phyloP scores from a whole-genome alignment of 2,888 invertebrate species.

The Agonum fuliginosum region DNA sequence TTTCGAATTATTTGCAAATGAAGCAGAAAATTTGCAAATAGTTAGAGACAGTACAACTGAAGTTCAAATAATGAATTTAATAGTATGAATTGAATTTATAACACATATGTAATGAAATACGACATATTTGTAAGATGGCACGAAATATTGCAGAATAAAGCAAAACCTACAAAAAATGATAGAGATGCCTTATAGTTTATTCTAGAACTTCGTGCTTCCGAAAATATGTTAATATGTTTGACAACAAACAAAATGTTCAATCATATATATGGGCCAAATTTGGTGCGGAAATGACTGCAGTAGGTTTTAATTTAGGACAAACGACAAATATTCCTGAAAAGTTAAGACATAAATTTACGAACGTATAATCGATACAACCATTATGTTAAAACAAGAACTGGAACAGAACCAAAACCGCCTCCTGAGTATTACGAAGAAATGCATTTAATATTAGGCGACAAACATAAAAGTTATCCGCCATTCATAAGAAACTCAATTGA shows the following conservation, averaged over 20 bases:
- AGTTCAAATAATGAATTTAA: neutral
- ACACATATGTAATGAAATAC: neutral
- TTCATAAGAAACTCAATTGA: neutral
- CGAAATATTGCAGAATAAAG: neutral
- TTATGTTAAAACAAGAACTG: too few relatives aligned
- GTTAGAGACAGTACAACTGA: neutral
- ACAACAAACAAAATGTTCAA: neutral
- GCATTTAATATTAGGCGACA: neutral
- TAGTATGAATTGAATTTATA: neutral
- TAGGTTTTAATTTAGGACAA: neutral
- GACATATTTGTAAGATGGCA: too few relatives aligned
- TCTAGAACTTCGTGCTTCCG: neutral
- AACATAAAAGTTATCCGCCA: constrained; percentile 2
- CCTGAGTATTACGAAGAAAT: too few relatives aligned
- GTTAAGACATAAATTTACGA: too few relatives aligned
- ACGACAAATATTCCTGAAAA: neutral
- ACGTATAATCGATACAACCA: too few relatives aligned
- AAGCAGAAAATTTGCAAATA: neutral
- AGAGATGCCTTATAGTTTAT: neutral
- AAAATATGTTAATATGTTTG: neutral
- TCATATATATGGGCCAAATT: neutral
- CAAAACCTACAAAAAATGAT: neutral
- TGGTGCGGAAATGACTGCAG: neutral
- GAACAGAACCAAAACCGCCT: too few relatives aligned
- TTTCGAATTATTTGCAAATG: neutral